Conservation (phyloP, 2,888 invertebrate genomes). For the Aphrophora alni region DNA sequence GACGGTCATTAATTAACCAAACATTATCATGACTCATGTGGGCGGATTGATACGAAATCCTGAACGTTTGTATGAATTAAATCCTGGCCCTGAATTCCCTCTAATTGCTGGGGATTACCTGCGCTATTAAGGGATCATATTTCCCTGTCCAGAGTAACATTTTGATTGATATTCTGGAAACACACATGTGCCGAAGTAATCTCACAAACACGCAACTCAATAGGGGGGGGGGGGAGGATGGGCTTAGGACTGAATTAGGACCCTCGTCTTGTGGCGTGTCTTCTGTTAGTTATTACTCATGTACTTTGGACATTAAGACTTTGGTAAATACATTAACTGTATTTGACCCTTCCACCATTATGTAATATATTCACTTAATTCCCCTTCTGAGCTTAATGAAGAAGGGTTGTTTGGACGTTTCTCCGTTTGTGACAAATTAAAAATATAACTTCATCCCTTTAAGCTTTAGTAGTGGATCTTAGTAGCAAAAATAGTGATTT, state of each 20-base stretch:
- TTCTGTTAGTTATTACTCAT: too few relatives aligned
- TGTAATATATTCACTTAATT: too few relatives aligned
- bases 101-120: neutral
- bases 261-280: neutral
- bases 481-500: too few relatives aligned
- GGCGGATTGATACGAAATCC: neutral
- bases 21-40: neutral
- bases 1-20: neutral
- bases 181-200: neutral
- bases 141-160: neutral
- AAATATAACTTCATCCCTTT: too few relatives aligned
- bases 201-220: neutral
- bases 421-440: too few relatives aligned
- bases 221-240: too few relatives aligned
- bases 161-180: neutral
- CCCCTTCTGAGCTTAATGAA: too few relatives aligned
- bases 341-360: neutral
- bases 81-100: neutral
- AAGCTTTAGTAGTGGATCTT: too few relatives aligned
- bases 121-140: neutral
- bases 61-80: neutral
- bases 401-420: too few relatives aligned
- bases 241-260: too few relatives aligned
- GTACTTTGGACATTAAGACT: neutral
- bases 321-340: neutral